Conservation (phyloP, 2,888 invertebrate genomes). For the Calliopum simillimum region DNA sequence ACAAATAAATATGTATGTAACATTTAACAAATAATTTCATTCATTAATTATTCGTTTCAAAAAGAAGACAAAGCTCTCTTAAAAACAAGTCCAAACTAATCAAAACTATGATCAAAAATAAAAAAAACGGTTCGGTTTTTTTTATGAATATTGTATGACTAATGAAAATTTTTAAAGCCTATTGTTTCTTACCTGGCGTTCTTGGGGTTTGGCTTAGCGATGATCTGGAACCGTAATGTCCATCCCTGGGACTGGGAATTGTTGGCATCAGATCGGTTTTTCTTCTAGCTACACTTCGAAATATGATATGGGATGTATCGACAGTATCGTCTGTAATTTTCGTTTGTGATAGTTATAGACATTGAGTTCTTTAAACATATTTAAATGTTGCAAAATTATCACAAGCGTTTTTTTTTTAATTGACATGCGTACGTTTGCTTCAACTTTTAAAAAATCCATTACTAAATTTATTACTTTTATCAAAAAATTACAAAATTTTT, state of each 20-base stretch:
- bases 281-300: constrained; percentile 84
- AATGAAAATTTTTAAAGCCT: background rate
- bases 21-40: background rate
- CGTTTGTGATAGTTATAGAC: constrained; percentile 22
- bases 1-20: background rate
- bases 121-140: background rate
- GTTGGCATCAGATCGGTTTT: constrained; percentile 93
- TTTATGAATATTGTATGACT: background rate
- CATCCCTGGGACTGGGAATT: constrained; percentile 79
- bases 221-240: constrained; percentile 69
- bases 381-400: background rate
- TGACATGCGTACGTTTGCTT: constrained; percentile 20
- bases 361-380: constrained; percentile 27
- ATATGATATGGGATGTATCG: constrained; percentile 72
- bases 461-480: too few species aligned
- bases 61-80: background rate
- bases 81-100: constrained; percentile 5
- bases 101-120: background rate
- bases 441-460: too few species aligned
- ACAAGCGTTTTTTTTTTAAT: background rate
- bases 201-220: constrained; percentile 68
- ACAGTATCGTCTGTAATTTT: constrained; percentile 65
- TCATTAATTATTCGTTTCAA: background rate
- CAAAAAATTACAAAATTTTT: too few species aligned
- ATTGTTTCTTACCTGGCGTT: constrained; percentile 66